A percentile compares a stretch with the other conserved stretches of the same genome.
phyloP scores from a whole-genome alignment of 2,888 invertebrate species.

The Drosophila eohydei region DNA sequence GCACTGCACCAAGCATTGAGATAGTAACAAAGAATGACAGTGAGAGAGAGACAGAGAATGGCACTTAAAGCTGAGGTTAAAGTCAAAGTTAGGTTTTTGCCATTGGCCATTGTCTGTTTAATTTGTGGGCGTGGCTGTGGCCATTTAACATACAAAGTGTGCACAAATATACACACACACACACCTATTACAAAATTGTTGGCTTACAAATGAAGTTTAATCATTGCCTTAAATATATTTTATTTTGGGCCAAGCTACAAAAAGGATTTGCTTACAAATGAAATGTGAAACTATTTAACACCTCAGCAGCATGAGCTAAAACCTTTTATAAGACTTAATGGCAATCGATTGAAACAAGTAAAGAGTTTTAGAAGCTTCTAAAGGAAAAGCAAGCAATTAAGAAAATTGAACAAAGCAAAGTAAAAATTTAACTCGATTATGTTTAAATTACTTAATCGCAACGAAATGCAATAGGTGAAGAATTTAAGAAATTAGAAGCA shows the following conservation, averaged over 20 bases:
- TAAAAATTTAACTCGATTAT: no score
- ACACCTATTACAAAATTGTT: neutral
- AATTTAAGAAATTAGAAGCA: no score
- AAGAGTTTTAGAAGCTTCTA: neutral
- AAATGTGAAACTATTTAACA: neutral
- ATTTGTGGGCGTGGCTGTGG: conserved; percentile 24
- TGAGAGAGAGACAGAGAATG: neutral
- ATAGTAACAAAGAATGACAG: neutral
- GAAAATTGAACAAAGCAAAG: no score
- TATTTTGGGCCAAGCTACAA: neutral
- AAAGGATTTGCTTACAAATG: neutral
- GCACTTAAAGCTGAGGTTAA: neutral
- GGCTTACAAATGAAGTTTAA: neutral
- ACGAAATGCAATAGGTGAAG: no score
- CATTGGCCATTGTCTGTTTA: conserved; percentile 21
- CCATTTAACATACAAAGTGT: conserved; percentile 10
- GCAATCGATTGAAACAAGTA: neutral
- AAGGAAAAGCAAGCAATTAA: no score
- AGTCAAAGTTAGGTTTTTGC: neutral
- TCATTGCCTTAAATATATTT: neutral
- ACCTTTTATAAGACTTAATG: neutral
- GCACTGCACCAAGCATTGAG: conserved; percentile 11
- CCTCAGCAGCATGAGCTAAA: neutral
- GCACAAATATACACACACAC: neutral
- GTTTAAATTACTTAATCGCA: no score